These are phyloP conservation scores for Acestrorhynchus altus DNA, from an alignment of 2,797 vertebrate species.

Conservation along the genomic window DNA sequence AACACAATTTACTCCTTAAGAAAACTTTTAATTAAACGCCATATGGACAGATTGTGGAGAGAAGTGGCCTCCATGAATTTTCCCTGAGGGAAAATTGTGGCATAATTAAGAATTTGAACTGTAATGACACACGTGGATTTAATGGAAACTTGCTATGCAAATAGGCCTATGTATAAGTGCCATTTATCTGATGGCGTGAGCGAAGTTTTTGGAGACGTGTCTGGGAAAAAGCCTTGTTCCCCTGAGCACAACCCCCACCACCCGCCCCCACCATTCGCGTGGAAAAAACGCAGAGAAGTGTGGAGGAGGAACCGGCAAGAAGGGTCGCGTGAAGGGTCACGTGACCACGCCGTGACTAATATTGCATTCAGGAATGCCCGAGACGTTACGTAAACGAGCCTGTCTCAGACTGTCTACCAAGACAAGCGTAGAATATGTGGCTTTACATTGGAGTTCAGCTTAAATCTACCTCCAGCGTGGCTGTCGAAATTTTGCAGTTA, in stretches of 20 bases:
- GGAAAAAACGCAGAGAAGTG: slow-evolving; percentile 51
- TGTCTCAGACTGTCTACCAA: slow-evolving; percentile 9
- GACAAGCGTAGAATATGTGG: not conserved
- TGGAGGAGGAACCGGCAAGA: slow-evolving; percentile 40
- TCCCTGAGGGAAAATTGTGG: slow-evolving; percentile 82
- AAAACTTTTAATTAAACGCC: slow-evolving; percentile 90
- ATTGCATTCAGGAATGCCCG: not conserved
- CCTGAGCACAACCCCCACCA: slow-evolving; percentile 37
- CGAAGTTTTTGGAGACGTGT: slow-evolving; percentile 66
- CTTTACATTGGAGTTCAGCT: no score
- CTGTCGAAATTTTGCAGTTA: slow-evolving; percentile 43
- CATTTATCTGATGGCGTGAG: slow-evolving; percentile 75
- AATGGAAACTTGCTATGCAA: slow-evolving; percentile 83
- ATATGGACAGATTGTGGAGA: slow-evolving; percentile 84
- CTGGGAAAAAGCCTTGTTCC: slow-evolving; percentile 66
- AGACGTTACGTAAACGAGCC: slow-evolving; percentile 25
- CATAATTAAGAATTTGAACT: slow-evolving; percentile 89
- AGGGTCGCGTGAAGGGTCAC: slow-evolving; percentile 49
- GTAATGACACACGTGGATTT: slow-evolving; percentile 83
- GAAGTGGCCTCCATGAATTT: slow-evolving; percentile 81
- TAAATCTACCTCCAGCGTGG: no score
- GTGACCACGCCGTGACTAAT: slow-evolving; percentile 54
- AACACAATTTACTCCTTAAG: slow-evolving; percentile 87
- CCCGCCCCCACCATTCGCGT: slow-evolving; percentile 41
- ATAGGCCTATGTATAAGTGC: slow-evolving; percentile 74